These are phyloP conservation scores for Petrolisthes manimaculis DNA, from an alignment of 2,888 invertebrate genomes.

Conservation along the genomic window DNA sequence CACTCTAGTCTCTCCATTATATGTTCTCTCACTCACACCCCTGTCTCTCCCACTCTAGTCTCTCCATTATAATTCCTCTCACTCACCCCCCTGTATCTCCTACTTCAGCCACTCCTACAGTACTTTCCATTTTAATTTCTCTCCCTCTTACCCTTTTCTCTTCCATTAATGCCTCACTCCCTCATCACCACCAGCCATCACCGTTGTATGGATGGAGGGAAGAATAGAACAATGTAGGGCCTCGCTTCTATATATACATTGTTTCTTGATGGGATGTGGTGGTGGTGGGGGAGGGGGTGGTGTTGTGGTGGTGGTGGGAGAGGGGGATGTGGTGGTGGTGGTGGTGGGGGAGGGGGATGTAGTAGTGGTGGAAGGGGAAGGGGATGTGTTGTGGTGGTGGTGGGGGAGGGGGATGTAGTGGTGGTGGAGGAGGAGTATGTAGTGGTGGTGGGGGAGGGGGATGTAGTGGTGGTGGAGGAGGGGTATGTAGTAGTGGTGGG, in stretches of 20 bases:
- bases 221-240: neutral
- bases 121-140: neutral
- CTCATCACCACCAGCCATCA: too few relatives aligned
- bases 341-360: neutral
- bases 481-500: neutral
- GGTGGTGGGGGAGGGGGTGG: neutral
- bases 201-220: neutral
- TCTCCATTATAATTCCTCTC: neutral
- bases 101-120: neutral
- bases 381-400: neutral
- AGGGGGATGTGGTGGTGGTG: neutral
- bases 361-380: neutral
- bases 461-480: neutral
- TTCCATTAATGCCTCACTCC: neutral
- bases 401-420: neutral
- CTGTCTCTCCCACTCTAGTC: neutral
- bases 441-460: neutral
- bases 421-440: neutral
- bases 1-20: neutral
- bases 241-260: neutral
- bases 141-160: neutral
- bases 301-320: neutral
- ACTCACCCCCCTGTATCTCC: neutral
- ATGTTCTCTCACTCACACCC: neutral
- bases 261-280: neutral